These are phyloP conservation scores for Oxystoma pomonae DNA, from an alignment of 2,888 invertebrate genomes.

Conservation along the genomic window DNA sequence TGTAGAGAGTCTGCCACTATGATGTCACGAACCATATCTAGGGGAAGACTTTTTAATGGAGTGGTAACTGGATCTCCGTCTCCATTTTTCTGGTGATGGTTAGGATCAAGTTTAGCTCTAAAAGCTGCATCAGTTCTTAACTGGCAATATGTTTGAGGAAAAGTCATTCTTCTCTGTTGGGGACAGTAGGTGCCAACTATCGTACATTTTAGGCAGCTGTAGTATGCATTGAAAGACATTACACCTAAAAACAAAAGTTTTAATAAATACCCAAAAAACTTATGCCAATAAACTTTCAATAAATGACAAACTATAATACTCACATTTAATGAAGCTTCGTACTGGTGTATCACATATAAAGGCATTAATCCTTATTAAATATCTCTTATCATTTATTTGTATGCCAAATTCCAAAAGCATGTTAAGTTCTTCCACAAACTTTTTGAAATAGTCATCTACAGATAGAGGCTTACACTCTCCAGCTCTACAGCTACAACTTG, in stretches of 20 bases:
- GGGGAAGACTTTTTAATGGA: conserved; percentile 25
- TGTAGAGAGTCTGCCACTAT: conserved; percentile 29
- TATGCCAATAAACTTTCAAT: background rate
- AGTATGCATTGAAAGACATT: conserved; percentile 22
- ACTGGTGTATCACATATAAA: conserved; percentile 29
- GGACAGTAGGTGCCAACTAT: conserved; percentile 25
- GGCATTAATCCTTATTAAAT: conserved; percentile 10
- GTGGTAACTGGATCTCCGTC: background rate
- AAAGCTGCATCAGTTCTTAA: conserved; percentile 25
- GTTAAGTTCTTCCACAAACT: conserved; percentile 26
- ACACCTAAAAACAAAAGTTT: no score
- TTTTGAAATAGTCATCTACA: conserved; percentile 15
- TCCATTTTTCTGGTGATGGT: conserved; percentile 28
- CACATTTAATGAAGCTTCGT: conserved; percentile 25
- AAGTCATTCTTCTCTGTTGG: conserved; percentile 24
- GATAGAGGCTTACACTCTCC: conserved; percentile 25
- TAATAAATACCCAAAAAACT: no score
- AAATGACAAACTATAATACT: background rate
- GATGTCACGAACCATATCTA: conserved; percentile 31
- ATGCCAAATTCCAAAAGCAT: conserved; percentile 14
- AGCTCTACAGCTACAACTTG: conserved; percentile 24
- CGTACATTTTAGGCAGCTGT: conserved; percentile 28
- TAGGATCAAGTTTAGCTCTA: conserved; percentile 21
- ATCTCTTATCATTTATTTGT: conserved; percentile 7
- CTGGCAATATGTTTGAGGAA: conserved; percentile 20